Percentiles rank a stretch among this genome's conserved stretches.
Conservation (phyloP, 1,140 invertebrate species). For the Hirudo medicinalis region DNA sequence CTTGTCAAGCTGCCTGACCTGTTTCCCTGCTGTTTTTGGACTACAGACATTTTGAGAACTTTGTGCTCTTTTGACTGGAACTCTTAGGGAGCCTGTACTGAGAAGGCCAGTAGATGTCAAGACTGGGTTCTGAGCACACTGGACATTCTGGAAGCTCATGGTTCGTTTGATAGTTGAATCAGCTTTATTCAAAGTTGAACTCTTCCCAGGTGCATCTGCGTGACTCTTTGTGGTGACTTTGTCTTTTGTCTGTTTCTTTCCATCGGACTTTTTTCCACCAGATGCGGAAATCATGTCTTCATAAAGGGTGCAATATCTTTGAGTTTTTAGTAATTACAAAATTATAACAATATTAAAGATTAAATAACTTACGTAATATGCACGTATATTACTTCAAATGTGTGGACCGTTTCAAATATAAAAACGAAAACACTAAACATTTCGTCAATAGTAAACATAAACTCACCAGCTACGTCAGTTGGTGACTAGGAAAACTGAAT, state of each 20-base stretch:
- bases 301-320: too few species aligned
- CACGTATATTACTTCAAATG: too few species aligned
- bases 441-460: too few species aligned
- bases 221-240: neutral
- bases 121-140: slow-evolving; percentile 25
- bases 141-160: slow-evolving; percentile 24
- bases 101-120: slow-evolving; percentile 8
- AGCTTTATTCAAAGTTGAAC: slow-evolving; percentile 1
- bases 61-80: slow-evolving; percentile 33
- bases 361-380: too few species aligned
- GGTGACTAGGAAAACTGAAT: too few species aligned
- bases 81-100: neutral
- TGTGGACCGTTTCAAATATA: too few species aligned
- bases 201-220: neutral
- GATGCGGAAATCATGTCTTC: too few species aligned
- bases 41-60: slow-evolving; percentile 36
- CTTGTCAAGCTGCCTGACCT: neutral
- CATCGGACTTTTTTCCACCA: neutral
- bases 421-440: too few species aligned
- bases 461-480: too few species aligned
- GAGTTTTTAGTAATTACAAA: too few species aligned
- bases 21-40: slow-evolving; percentile 3
- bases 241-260: neutral
- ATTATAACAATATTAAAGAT: too few species aligned
- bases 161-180: slow-evolving; percentile 18